Conservation (phyloP, 2,888 invertebrate genomes). For the Mechanitis mazaeus region DNA sequence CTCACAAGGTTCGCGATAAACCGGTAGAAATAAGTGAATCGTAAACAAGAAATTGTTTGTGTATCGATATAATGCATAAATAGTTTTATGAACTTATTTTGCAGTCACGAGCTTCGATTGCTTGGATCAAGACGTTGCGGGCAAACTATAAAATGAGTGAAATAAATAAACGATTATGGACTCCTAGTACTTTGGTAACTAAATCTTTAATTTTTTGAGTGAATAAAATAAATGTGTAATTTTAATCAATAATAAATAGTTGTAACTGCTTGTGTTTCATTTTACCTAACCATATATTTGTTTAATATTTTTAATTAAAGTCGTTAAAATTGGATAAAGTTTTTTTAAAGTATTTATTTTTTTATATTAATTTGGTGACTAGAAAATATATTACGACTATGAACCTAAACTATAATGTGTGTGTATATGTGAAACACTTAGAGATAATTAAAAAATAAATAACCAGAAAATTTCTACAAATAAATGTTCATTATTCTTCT, state of each 20-base stretch:
- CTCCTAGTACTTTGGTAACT: slow-evolving; percentile 42
- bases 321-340: too few species aligned
- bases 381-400: too few species aligned
- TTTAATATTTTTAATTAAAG: too few species aligned
- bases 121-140: slow-evolving; percentile 48
- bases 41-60: slow-evolving; percentile 3
- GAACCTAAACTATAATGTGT: too few species aligned
- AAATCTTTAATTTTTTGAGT: slow-evolving; percentile 28
- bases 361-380: too few species aligned
- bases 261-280: slow-evolving; percentile 17
- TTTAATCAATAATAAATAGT: slow-evolving; percentile 8
- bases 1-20: slow-evolving; percentile 13
- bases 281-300: background rate
- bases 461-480: too few species aligned
- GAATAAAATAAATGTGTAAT: slow-evolving; percentile 15
- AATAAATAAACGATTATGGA: slow-evolving; percentile 31
- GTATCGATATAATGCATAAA: background rate
- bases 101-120: slow-evolving; percentile 34
- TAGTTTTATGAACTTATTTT: too few species aligned
- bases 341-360: too few species aligned
- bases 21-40: slow-evolving; percentile 11
- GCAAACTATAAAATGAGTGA: slow-evolving; percentile 29
- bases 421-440: too few species aligned
- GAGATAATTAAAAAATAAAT: too few species aligned
- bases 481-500: too few species aligned